Evolutionary conservation across 2,113 vertebrate species (phyloP), one percentile per base, ranked within the genome.

Genomic region (Scomber scombrus): DNA sequence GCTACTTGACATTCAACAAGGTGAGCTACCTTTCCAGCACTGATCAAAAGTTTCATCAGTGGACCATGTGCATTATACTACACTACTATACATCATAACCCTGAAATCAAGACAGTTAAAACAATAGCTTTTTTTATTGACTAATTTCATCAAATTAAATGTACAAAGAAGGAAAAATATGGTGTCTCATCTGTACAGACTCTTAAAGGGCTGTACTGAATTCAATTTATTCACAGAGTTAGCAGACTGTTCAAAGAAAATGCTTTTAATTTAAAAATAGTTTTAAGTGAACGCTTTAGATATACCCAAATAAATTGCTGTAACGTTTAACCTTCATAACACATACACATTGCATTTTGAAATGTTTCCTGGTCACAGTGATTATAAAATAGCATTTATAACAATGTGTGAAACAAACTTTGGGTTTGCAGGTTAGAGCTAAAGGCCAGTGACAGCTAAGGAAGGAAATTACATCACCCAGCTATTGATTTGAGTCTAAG

Each of bases 61-160:
- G 23, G 23, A 26, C 23, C 23, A 26, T 26, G 23, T 26, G 23
- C 2, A 26, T 3, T 26, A 26, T 2, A 26, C 23, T 26, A 26
- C 23, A 26, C 23, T 3, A 2, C 23, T 26, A 26, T 26, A 49
- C 7, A 82, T 43, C 0, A 49, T 46, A 31, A 31, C 52, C n/a
- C 51, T 45, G 4, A 63, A 64, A 65, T 13, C 0, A 34, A 63
- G 14, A 76, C 15, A 31, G 8, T 31, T 18, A 54, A 87, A 84
- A 82, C 18, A 71, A 40, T 29, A 15, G 1, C 3, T 40, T 40
- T 12, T 80, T 88, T 88, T 68, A 86, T 61, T 79, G 1, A 76
- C 26, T 19, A 40, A 61, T 26, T 26, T 26, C 23, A 26, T 66
- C 2, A 11, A 1, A 4, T 57, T 71, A 52, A 65, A 71, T 51